Evolutionary conservation across 2,888 invertebrate species (phyloP), one percentile per base, ranked within the genome.

Genomic region (Cerastis rubricosa): DNA sequence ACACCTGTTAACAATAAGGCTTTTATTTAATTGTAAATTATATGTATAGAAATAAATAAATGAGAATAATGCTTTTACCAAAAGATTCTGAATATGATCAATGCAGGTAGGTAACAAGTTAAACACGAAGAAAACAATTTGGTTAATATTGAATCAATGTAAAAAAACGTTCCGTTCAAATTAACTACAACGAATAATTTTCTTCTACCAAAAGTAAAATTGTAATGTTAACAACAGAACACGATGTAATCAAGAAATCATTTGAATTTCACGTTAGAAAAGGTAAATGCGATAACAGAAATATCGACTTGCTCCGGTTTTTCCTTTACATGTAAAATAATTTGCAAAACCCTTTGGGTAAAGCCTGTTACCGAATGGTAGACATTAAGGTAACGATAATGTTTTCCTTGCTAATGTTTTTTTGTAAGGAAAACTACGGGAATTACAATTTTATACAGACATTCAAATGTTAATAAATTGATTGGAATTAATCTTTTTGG

Each of bases 331-430:
- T 73, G 57, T 71, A n/a, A 25, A 82, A 78, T 75, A 72, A 84
- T 67, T 85, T 73, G 51, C 25, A 75, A 76, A 67, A 66, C 71
- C 74, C 61, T 78, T 75, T 51, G 59, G 79, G 76, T 78, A 74
- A 81, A 80, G 67, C 74, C 69, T 61, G 67, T 84, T 74, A 71
- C 43, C 8, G 68, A 74, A 73, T 22, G 61, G 35, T 61, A 66
- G 66, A 72, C 59, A 64, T 72, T 74, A 72, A n/a, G 40, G 40
- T 73, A 59, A 74, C 61, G 59, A 61, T 68, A 72, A 49, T 65
- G 40, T 84, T 22, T 67, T 51, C 40, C 35, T 70, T 29, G 9
- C n/a, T 54, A 73, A 76, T 76, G 67, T 73, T 71, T 22, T 63
- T 79, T 12, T 59, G 35, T 74, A 9, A 40, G 35, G 3, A 45